Percentiles rank a stretch among this genome's conserved stretches.
Conservation (phyloP, 1,140 invertebrate species). For the Sycophila sp. region DNA sequence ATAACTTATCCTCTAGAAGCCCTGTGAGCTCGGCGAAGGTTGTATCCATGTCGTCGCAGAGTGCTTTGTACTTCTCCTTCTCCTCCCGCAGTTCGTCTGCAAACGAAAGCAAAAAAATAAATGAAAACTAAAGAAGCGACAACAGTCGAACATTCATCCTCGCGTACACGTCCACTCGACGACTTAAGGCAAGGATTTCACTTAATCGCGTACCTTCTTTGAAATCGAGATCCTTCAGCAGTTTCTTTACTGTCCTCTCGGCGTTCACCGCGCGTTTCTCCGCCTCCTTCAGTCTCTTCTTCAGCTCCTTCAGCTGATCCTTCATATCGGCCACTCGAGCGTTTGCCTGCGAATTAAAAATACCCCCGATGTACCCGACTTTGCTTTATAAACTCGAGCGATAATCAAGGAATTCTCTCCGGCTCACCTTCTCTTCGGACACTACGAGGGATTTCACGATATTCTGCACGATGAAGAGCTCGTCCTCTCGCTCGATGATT, state of each 20-base stretch:
- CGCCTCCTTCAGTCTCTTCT: constrained; percentile 57
- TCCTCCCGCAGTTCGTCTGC: constrained; percentile 78
- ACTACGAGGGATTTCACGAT: constrained; percentile 64
- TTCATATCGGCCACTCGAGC: constrained; percentile 62
- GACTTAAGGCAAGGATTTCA: background rate
- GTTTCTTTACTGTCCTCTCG: constrained; percentile 58
- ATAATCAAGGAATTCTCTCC: too few relatives aligned
- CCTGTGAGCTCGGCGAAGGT: constrained; percentile 71
- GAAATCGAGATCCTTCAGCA: constrained; percentile 60
- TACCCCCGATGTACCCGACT: background rate
- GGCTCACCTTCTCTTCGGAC: constrained; percentile 62
- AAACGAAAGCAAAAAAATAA: too few relatives aligned
- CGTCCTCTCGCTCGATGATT: constrained; percentile 64
- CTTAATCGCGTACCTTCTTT: constrained; percentile 59
- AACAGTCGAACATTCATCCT: too few relatives aligned
- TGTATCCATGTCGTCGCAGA: constrained; percentile 80
- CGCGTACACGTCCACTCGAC: too few relatives aligned
- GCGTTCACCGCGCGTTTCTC: constrained; percentile 61
- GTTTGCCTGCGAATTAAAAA: constrained; percentile 50
- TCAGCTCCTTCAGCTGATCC: constrained; percentile 57
- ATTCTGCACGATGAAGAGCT: constrained; percentile 64
- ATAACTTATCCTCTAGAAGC: constrained; percentile 56
- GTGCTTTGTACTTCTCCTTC: constrained; percentile 75
- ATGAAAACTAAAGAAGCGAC: too few relatives aligned
- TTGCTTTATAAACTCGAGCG: too few relatives aligned